phyloP scores from a whole-genome alignment of 2,797 vertebrate species.

The Enteromius anoplus region DNA sequence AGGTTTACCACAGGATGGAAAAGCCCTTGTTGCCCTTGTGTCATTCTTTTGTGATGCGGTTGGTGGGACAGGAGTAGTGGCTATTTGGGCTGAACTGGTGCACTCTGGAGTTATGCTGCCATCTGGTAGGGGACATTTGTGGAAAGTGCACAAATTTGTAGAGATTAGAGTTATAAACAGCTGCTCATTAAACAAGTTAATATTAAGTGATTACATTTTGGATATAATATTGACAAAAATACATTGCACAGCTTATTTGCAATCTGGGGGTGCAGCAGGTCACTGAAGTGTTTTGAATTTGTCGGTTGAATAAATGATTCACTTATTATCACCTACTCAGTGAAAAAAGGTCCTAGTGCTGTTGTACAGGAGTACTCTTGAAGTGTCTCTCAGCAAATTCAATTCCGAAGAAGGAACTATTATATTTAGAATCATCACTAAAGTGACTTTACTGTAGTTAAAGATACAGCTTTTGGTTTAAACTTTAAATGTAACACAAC shows the following conservation, averaged over 20 bases:
- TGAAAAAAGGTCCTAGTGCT: not conserved
- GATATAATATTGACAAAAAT: not conserved
- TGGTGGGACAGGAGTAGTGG: not conserved
- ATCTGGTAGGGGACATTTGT: slow-evolving; percentile 5
- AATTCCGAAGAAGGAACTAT: not conserved
- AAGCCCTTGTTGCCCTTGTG: slow-evolving; percentile 46
- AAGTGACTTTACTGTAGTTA: not conserved
- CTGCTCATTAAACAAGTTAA: not conserved
- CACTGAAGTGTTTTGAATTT: not conserved
- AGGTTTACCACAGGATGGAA: slow-evolving; percentile 77
- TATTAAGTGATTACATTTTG: not conserved
- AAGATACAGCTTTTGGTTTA: not conserved
- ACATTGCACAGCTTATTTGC: too few relatives aligned
- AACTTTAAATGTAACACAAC: not conserved
- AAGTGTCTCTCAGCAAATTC: not conserved
- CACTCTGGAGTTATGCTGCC: not conserved
- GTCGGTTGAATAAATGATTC: not conserved
- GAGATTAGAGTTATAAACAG: not conserved
- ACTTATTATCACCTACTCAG: not conserved
- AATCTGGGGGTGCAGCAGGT: not conserved
- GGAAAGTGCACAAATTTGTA: not conserved
- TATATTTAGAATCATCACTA: not conserved
- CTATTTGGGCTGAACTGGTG: slow-evolving; percentile 4
- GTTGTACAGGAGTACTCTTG: not conserved
- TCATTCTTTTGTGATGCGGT: not conserved